A percentile compares a stretch with the other conserved stretches of the same genome.
phyloP scores from a whole-genome alignment of 2,113 vertebrate genomes.

The Nettapus auritus region DNA sequence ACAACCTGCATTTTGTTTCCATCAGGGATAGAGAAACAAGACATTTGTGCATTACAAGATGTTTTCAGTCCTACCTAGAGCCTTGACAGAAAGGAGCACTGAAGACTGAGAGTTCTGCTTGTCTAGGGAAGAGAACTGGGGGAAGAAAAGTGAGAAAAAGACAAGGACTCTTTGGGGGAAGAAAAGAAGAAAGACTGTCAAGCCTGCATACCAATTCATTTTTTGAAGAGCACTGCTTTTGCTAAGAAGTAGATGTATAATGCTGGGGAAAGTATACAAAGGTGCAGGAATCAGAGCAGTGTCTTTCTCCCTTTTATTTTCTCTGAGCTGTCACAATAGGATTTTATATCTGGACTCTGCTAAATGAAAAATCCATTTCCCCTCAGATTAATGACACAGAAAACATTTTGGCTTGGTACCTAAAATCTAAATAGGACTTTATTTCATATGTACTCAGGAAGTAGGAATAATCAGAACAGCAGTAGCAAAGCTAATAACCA shows the following conservation, averaged over 20 bases:
- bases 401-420: slow-evolving; percentile 1
- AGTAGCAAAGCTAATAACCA: slow-evolving; percentile 5
- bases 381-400: slow-evolving; percentile 15
- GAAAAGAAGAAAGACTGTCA: slow-evolving; percentile 5
- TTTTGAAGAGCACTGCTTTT: background rate
- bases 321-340: background rate
- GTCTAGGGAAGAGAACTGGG: background rate
- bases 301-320: background rate
- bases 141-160: background rate
- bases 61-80: slow-evolving; percentile 35
- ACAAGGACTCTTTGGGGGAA: background rate
- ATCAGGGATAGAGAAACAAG: background rate
- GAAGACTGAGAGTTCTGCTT: background rate
- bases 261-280: background rate
- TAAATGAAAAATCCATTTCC: slow-evolving; percentile 54
- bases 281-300: background rate
- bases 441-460: background rate
- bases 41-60: background rate
- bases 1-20: slow-evolving; percentile 21
- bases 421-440: slow-evolving; percentile 1
- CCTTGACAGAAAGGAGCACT: slow-evolving; percentile 23
- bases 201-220: background rate
- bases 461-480: background rate
- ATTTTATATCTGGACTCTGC: background rate
- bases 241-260: background rate